Evolutionary conservation across 2,888 invertebrate genomes (phyloP), one percentile per base, ranked within the genome.

Genomic region (Zeuzera pyrina): DNA sequence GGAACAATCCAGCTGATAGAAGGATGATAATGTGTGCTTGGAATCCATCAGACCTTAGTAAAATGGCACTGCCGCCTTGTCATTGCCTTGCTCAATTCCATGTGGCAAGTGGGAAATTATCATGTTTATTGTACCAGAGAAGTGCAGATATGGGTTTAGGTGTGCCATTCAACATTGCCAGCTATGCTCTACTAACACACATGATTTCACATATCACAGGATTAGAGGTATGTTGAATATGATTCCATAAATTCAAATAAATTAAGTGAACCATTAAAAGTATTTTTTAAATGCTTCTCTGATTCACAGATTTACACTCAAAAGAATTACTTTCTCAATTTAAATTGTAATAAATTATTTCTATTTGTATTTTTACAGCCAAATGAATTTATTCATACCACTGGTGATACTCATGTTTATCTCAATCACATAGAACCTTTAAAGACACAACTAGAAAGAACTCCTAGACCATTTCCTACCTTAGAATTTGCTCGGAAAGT

Each of bases 91-190:
- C 90, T 1, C 98, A 98, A 72, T 99, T 99, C 77, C 95, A 93
- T 78, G 97, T 98, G 0, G 87, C 90, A 1, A 78, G 87, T 47
- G 90, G 89, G 1, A 93, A 94, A 65, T 77, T 99, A 1, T 95
- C 95, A 0, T 97, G 97, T 57, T 91, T 95, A 49, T 69, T 98
- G 43, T 98, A 98, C 65, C 98, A 99, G 71, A 87, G 98, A 43
- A 97, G 97, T 50, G 98, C 96, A 4, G 98, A 99, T 64, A 94
- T 98, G 92, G 97, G 97, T 2, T 85, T 98, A 1, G 98, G 98
- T n/a, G 97, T 98, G 0, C 98, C 98, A 7, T 98, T 98, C 69
- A 98, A 98, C 72, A 96, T 99, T 49, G 98, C 98, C 29, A 97
- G 97, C 50, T 99, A 98, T 73, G 88, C 98, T 1, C 68, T 98